phyloP scores from a whole-genome alignment of 2,888 invertebrate species.

The Mimumesa dahlbomi region DNA sequence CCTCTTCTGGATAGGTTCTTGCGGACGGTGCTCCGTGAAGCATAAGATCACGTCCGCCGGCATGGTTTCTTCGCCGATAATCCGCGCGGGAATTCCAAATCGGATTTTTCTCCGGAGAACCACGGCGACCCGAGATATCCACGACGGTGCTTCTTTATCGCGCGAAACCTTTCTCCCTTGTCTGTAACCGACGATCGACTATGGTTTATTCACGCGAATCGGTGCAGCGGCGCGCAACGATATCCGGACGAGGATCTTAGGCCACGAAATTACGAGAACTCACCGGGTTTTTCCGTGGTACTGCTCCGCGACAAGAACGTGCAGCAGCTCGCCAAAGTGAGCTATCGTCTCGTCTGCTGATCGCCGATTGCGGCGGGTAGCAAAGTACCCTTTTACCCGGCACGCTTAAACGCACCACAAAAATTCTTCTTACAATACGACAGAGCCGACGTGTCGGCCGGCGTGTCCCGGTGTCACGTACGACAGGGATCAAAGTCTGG shows the following conservation, averaged over 20 bases:
- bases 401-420: slow-evolving; percentile 3
- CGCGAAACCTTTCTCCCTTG: neutral
- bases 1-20: slow-evolving; percentile 26
- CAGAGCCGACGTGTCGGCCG: neutral
- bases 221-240: slow-evolving; percentile 6
- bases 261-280: slow-evolving; percentile 28
- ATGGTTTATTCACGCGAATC: slow-evolving; percentile 42
- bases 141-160: neutral
- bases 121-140: neutral
- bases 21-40: slow-evolving; percentile 27
- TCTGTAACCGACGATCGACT: slow-evolving; percentile 12
- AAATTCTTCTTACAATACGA: slow-evolving; percentile 14
- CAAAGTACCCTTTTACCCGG: neutral
- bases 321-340: slow-evolving; percentile 21
- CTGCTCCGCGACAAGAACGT: slow-evolving; percentile 5
- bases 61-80: slow-evolving; percentile 51
- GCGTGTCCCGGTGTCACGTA: slow-evolving; percentile 34
- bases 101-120: slow-evolving; percentile 32
- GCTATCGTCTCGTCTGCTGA: slow-evolving; percentile 21
- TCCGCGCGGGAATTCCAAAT: slow-evolving; percentile 52
- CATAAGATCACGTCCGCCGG: slow-evolving; percentile 46
- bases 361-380: slow-evolving; percentile 3
- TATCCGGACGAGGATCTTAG: slow-evolving; percentile 30
- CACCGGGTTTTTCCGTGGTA: slow-evolving; percentile 1
- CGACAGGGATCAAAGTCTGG: slow-evolving; percentile 23